Evolutionary conservation across 2,113 vertebrate species (phyloP).

Genomic region (Urocolius indicus): DNA sequence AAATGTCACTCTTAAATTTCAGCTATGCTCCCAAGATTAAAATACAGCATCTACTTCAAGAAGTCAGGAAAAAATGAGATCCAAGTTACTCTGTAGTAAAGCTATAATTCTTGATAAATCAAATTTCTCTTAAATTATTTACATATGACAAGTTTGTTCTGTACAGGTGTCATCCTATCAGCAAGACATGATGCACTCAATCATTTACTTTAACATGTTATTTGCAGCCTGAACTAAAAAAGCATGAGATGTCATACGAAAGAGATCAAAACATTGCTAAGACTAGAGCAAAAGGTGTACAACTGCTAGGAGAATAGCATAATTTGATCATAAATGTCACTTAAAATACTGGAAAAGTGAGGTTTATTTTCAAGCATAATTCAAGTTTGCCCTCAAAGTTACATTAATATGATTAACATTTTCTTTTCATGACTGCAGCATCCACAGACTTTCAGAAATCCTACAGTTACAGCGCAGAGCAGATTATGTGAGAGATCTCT

Average conservation of each 20-base stretch:
- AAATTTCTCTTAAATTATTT: not conserved
- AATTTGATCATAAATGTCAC: not conserved
- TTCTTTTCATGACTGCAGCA: not conserved
- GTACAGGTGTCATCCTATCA: not conserved
- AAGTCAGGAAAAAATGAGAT: not conserved
- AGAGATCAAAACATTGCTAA: not conserved
- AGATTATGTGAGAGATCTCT: not conserved
- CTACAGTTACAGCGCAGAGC: not conserved
- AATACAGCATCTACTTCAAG: not conserved
- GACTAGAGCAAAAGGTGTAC: not conserved
- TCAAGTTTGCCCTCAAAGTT: not conserved
- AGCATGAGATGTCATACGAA: not conserved
- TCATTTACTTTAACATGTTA: not conserved
- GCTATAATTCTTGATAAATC: not conserved
- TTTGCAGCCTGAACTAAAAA: conserved; percentile 14
- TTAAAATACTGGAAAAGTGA: not conserved
- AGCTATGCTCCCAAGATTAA: not conserved
- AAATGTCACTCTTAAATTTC: not conserved
- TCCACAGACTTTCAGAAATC: not conserved
- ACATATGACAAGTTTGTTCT: not conserved
- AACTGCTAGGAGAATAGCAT: not conserved
- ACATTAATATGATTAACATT: not conserved
- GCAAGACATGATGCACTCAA: not conserved
- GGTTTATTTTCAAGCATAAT: not conserved
- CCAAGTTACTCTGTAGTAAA: not conserved